These are phyloP conservation scores for Amorpha juglandis DNA, from an alignment of 2,888 invertebrate species.

Conservation along the genomic window DNA sequence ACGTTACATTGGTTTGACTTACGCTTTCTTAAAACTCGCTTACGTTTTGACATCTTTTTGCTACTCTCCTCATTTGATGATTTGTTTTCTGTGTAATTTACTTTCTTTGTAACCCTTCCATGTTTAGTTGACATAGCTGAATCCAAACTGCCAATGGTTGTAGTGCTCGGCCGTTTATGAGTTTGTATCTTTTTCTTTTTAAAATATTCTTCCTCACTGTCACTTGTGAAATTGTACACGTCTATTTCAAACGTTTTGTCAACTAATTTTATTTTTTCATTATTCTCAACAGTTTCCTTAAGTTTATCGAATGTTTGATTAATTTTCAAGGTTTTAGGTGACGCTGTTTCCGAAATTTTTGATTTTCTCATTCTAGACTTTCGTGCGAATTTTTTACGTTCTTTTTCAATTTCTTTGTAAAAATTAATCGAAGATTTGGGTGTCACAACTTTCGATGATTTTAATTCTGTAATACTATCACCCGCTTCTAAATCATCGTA, in stretches of 20 bases:
- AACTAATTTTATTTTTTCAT: constrained; percentile 49
- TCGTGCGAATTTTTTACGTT: constrained; percentile 49
- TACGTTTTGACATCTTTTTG: constrained; percentile 36
- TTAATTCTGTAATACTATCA: constrained; percentile 37
- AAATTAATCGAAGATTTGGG: constrained; percentile 51
- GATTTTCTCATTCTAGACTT: constrained; percentile 28
- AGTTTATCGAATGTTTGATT: constrained; percentile 65
- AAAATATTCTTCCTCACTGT: constrained; percentile 71
- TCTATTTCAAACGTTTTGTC: constrained; percentile 48
- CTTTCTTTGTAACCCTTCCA: constrained; percentile 34
- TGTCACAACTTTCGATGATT: constrained; percentile 43
- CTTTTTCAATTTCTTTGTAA: constrained; percentile 67
- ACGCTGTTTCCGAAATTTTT: constrained; percentile 37
- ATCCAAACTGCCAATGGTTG: constrained; percentile 44
- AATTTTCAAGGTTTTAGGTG: constrained; percentile 56
- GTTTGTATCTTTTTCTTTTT: constrained; percentile 50
- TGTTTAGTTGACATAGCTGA: constrained; percentile 43
- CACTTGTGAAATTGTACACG: constrained; percentile 67
- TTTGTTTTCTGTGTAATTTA: constrained; percentile 44
- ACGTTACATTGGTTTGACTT: constrained; percentile 30
- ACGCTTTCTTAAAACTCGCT: constrained; percentile 33
- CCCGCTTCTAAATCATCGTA: constrained; percentile 29
- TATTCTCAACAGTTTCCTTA: constrained; percentile 52
- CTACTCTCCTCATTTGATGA: constrained; percentile 41
- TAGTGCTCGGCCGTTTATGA: constrained; percentile 46